Evolutionary conservation across 2,797 vertebrate genomes (phyloP).

Genomic region (Sphaeramia orbicularis): DNA sequence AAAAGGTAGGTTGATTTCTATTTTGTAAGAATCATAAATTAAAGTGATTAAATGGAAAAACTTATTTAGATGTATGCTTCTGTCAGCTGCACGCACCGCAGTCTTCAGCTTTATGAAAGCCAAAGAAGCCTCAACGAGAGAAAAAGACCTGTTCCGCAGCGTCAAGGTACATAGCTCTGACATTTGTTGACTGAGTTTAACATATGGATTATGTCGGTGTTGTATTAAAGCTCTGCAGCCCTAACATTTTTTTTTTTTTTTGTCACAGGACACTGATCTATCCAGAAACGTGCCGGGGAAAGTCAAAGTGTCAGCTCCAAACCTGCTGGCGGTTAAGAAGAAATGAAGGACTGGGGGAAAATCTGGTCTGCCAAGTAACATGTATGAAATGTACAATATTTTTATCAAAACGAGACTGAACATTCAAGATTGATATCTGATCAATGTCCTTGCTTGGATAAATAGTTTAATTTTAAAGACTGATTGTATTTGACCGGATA

Average conservation of each 20-base stretch:
- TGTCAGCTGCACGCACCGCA: constrained; percentile 93
- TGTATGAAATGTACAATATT: neutral
- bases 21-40: neutral
- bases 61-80: constrained; percentile 10
- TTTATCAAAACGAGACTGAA: neutral
- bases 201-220: neutral
- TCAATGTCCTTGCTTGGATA: neutral
- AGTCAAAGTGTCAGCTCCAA: constrained; percentile 97
- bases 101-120: constrained; percentile 94
- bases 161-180: constrained; percentile 88
- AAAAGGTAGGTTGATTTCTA: constrained; percentile 87
- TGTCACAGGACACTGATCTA: constrained; percentile 91
- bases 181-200: neutral
- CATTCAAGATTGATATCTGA: neutral
- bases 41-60: too few species aligned
- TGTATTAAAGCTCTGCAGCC: neutral
- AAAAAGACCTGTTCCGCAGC: constrained; percentile 96
- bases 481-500: constrained; percentile 35
- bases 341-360: constrained; percentile 79
- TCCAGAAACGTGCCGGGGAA: constrained; percentile 97
- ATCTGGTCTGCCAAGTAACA: neutral
- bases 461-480: constrained; percentile 37
- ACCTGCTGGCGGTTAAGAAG: constrained; percentile 92
- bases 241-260: neutral
- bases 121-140: constrained; percentile 89